Percentiles rank a stretch among this genome's conserved stretches.
Evolutionary conservation across 1,140 invertebrate genomes (phyloP).

Genomic region (Eueides isabella): DNA sequence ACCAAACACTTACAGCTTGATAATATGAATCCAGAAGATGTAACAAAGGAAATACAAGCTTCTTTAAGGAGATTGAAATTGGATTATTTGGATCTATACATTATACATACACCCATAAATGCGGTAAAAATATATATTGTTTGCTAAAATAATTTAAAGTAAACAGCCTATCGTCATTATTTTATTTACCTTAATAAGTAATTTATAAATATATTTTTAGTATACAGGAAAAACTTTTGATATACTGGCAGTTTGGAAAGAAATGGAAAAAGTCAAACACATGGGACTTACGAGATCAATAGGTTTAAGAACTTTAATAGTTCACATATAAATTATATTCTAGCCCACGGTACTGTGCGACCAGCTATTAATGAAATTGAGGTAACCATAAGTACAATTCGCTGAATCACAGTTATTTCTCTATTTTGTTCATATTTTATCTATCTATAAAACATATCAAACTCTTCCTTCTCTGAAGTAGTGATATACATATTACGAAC

Average conservation of each 20-base stretch:
- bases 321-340: constrained; percentile 12
- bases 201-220: neutral
- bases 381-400: neutral
- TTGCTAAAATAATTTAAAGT: too few relatives aligned
- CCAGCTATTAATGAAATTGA: constrained; percentile 1
- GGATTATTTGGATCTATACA: constrained; percentile 5
- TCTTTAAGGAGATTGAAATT: neutral
- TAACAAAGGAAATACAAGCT: neutral
- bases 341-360: neutral
- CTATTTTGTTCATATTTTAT: neutral
- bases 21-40: neutral
- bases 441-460: neutral
- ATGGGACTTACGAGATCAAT: constrained; percentile 7
- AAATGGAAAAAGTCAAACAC: constrained; percentile 28
- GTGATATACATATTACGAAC: too few relatives aligned
- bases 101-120: neutral
- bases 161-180: neutral
- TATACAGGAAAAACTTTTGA: neutral
- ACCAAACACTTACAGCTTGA: neutral
- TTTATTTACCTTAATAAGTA: neutral
- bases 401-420: neutral
- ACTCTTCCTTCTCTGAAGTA: too few relatives aligned
- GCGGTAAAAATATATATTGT: neutral
- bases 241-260: constrained; percentile 7
- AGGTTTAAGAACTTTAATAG: constrained; percentile 26